Percentiles rank a stretch among this genome's conserved stretches.
Conservation (phyloP, 1,140 invertebrate genomes). For the Hyposmocoma kahamanoa region DNA sequence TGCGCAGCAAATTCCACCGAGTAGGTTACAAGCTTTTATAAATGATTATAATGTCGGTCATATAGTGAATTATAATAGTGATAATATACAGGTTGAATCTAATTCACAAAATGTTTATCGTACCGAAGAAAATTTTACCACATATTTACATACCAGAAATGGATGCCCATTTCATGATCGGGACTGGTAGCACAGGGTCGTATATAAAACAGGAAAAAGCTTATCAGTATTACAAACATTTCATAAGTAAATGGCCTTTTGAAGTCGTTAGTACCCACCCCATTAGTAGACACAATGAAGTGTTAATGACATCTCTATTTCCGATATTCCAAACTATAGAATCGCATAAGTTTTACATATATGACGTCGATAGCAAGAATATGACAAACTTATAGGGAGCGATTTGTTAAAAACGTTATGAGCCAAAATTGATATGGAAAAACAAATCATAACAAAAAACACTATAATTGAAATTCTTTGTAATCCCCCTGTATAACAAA, state of each 20-base stretch:
- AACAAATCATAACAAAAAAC: background rate
- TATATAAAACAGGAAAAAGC: background rate
- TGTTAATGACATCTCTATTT: too few relatives aligned
- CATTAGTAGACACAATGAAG: too few relatives aligned
- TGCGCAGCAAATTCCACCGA: background rate
- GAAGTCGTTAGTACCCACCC: too few relatives aligned
- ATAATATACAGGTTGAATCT: background rate
- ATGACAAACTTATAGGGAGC: too few relatives aligned
- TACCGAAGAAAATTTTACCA: background rate
- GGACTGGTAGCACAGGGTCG: too few relatives aligned
- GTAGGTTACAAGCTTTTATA: background rate
- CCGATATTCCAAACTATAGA: too few relatives aligned
- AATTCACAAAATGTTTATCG: background rate
- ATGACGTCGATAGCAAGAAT: too few relatives aligned
- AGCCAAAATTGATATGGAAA: conserved; percentile 1
- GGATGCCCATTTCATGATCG: background rate
- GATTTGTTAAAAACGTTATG: too few relatives aligned
- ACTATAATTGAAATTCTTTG: background rate
- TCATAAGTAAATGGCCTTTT: background rate
- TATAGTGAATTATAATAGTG: background rate
- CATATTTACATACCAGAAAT: background rate
- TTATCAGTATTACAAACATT: background rate
- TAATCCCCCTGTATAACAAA: background rate
- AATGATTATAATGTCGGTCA: background rate
- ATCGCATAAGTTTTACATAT: too few relatives aligned